Evolutionary conservation across 2,797 vertebrate species (phyloP).

Genomic region (Eulemur mongoz): DNA sequence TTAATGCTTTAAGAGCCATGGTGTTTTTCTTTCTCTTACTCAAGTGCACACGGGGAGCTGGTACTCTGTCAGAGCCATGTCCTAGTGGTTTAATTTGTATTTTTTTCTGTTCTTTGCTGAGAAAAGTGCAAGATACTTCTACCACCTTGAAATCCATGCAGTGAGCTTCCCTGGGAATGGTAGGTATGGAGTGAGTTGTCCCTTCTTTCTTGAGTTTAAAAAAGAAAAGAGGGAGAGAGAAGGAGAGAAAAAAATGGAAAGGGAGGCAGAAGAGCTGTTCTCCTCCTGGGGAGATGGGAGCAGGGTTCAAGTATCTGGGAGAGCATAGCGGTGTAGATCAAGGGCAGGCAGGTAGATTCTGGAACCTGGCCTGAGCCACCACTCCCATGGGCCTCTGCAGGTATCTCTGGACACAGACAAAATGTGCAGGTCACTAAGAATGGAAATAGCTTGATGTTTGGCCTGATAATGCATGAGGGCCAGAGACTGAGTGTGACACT

Average conservation of each 20-base stretch:
- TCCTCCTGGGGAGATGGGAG: not conserved
- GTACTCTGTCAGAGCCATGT: not conserved
- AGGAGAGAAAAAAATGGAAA: not conserved
- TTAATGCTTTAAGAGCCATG: not conserved
- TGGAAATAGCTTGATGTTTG: rapidly evolving
- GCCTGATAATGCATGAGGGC: not conserved
- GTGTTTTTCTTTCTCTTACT: not conserved
- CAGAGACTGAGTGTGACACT: not conserved
- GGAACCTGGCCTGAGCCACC: not conserved
- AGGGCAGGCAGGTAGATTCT: not conserved
- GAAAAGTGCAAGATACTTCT: not conserved
- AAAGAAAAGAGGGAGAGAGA: not conserved
- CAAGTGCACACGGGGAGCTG: not conserved
- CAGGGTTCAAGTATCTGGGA: not conserved
- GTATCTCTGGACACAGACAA: not conserved
- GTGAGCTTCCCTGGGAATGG: not conserved
- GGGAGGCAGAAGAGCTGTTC: not conserved
- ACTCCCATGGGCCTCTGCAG: not conserved
- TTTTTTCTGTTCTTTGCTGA: not conserved
- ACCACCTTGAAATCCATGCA: not conserved
- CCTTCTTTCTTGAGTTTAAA: not conserved
- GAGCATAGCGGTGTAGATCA: not conserved
- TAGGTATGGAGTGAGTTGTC: not conserved
- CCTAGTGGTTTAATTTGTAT: not conserved
- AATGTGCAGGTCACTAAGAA: not conserved